These are phyloP conservation scores for Pyrocephalus nanus DNA, from an alignment of 2,797 vertebrate genomes.

Conservation along the genomic window DNA sequence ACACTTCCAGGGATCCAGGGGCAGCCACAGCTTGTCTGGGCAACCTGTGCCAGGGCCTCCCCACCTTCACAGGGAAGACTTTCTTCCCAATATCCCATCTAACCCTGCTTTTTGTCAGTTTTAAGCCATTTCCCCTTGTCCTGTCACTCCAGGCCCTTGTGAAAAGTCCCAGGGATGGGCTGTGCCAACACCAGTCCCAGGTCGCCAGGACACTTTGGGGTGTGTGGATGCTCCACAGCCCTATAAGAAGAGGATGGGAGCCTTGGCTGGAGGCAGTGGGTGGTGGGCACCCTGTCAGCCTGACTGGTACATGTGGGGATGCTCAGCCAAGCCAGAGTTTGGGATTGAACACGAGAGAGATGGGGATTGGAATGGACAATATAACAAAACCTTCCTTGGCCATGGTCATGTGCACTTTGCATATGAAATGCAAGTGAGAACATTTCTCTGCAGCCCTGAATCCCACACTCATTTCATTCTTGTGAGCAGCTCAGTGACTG, in stretches of 20 bases:
- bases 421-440: neutral
- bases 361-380: neutral
- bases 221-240: neutral
- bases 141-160: neutral
- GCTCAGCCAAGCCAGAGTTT: neutral
- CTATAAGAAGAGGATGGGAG: neutral
- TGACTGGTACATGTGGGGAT: neutral
- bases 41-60: too few species aligned
- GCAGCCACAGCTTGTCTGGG: too few species aligned
- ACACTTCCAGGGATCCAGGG: neutral
- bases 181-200: neutral
- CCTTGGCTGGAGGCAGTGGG: neutral
- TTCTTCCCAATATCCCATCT: neutral
- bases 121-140: neutral
- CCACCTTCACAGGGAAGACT: rapidly evolving
- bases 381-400: neutral
- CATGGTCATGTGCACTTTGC: neutral
- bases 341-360: neutral
- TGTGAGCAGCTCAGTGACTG: neutral
- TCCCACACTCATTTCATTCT: neutral
- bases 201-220: neutral
- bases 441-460: neutral
- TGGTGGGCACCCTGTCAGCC: neutral
- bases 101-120: neutral
- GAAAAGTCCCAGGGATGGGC: neutral